Evolutionary conservation across 2,797 vertebrate species (phyloP).

Genomic region (Phataginus tricuspis): DNA sequence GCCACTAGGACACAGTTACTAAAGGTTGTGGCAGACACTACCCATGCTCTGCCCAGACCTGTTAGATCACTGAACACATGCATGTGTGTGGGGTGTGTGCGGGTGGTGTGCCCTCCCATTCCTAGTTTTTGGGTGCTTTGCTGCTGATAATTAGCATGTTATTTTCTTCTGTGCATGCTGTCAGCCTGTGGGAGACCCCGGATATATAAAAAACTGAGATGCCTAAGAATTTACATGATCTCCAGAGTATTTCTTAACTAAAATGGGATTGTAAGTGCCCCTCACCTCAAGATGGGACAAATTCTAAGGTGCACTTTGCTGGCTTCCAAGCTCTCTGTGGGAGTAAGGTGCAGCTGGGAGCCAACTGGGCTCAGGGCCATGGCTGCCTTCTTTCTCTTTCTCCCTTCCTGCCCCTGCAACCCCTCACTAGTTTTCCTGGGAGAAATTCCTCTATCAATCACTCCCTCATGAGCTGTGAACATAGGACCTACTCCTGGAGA

Average conservation of each 20-base stretch:
- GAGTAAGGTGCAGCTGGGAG: too few relatives aligned
- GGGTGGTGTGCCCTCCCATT: not conserved
- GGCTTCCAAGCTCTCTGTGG: not conserved
- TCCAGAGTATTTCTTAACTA: not conserved
- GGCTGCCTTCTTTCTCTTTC: not conserved
- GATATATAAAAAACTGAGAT: not conserved
- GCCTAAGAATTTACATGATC: not conserved
- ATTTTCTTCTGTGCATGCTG: not conserved
- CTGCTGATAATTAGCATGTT: not conserved
- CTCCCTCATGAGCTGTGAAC: not conserved
- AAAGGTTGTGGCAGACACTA: not conserved
- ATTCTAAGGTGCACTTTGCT: not conserved
- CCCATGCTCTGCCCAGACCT: not conserved
- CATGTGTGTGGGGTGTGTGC: not conserved
- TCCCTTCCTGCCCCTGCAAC: not conserved
- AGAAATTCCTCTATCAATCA: not conserved
- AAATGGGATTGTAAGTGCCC: accelerated
- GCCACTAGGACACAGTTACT: not conserved
- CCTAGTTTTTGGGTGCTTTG: too few relatives aligned
- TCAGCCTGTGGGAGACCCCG: too few relatives aligned
- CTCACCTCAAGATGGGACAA: not conserved
- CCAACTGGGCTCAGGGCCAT: too few relatives aligned
- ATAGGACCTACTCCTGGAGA: not conserved
- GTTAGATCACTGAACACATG: not conserved
- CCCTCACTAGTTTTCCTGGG: not conserved